Conservation (phyloP, 1,140 invertebrate species). For the Drosophila truncata region DNA sequence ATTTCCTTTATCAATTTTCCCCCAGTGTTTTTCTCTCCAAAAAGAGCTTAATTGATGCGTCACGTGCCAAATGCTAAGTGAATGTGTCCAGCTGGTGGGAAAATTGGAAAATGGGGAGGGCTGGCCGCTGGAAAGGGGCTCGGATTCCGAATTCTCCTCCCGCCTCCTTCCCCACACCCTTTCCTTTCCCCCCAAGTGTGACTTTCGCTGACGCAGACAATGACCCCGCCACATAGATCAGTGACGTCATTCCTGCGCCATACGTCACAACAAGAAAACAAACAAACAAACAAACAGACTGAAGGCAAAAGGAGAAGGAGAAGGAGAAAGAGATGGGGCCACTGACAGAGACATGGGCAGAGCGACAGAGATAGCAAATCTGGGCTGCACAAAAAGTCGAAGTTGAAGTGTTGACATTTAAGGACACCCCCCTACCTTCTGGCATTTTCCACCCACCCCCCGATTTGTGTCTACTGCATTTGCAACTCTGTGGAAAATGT, state of each 20-base stretch:
- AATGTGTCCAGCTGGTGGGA: slow-evolving; percentile 16
- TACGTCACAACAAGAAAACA: slow-evolving; percentile 57
- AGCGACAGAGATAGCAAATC: slow-evolving; percentile 2
- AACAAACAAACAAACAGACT: slow-evolving; percentile 17
- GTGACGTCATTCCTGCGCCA: slow-evolving; percentile 51
- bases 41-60: slow-evolving; percentile 44
- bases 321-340: not conserved
- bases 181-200: not conserved
- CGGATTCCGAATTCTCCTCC: not conserved
- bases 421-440: slow-evolving; percentile 28
- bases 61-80: slow-evolving; percentile 44
- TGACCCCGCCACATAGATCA: slow-evolving; percentile 70
- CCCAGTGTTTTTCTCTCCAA: slow-evolving; percentile 4
- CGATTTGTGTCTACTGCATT: slow-evolving; percentile 55
- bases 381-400: slow-evolving; percentile 73
- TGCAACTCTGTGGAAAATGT: slow-evolving; percentile 59
- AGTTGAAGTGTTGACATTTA: slow-evolving; percentile 83
- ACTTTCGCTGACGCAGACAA: slow-evolving; percentile 69
- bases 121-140: not conserved
- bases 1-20: not conserved
- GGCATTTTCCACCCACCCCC: slow-evolving; percentile 15
- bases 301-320: not conserved
- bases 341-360: slow-evolving; percentile 16
- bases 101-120: not conserved
- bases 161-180: not conserved